phyloP scores from a whole-genome alignment of 1,140 invertebrate genomes.

The Caenorhabditis inopinata region DNA sequence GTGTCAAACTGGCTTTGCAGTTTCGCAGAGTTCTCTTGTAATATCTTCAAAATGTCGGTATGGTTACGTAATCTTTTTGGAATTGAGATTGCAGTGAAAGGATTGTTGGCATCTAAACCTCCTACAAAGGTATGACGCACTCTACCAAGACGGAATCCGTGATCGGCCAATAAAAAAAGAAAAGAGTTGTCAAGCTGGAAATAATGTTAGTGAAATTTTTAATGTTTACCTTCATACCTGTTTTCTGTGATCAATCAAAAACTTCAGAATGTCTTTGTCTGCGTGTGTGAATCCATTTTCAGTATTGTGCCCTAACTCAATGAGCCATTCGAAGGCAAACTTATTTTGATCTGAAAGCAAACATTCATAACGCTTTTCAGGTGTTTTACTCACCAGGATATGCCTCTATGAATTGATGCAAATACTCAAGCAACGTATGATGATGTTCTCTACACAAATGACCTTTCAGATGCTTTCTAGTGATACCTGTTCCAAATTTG shows the following conservation, averaged over 20 bases:
- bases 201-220: too few species aligned
- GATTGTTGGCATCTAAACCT: constrained; percentile 40
- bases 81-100: constrained; percentile 38
- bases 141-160: constrained; percentile 42
- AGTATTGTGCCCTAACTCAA: constrained; percentile 36
- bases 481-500: too few species aligned
- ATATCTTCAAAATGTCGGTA: neutral
- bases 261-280: constrained; percentile 31
- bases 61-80: constrained; percentile 16
- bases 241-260: neutral
- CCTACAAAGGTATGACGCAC: constrained; percentile 28
- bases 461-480: too few species aligned
- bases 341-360: too few species aligned
- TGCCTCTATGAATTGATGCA: too few species aligned
- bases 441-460: too few species aligned
- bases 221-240: neutral
- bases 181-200: constrained; percentile 46
- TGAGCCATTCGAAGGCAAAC: too few species aligned
- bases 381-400: too few species aligned
- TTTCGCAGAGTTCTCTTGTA: constrained; percentile 9
- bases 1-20: constrained; percentile 39
- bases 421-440: too few species aligned
- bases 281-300: constrained; percentile 5
- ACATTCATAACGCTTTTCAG: too few species aligned
- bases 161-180: constrained; percentile 43